Evolutionary conservation across 2,113 vertebrate genomes (phyloP).

Genomic region (Lonchura striata): DNA sequence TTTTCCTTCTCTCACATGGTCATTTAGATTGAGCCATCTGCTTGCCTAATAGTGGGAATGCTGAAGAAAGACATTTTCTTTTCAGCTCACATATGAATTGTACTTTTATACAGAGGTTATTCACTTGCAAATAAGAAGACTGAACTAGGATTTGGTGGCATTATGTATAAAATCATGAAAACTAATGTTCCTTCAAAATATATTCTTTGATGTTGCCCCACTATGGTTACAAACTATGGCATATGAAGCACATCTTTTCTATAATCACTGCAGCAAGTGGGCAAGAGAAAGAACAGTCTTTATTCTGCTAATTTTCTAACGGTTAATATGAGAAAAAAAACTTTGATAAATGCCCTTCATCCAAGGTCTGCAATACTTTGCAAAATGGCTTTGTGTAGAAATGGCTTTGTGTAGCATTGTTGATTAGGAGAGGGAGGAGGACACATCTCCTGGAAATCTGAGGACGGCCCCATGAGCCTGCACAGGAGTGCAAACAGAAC

Average conservation of each 20-base stretch:
- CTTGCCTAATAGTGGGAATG: background rate
- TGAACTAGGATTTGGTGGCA: background rate
- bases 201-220: background rate
- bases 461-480: background rate
- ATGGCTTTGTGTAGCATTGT: background rate
- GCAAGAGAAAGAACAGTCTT: background rate
- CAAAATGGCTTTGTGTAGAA: background rate
- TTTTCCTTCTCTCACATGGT: background rate
- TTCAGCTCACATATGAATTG: background rate
- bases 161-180: background rate
- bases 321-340: background rate
- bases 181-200: background rate
- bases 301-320: background rate
- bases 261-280: background rate
- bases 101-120: background rate
- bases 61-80: background rate
- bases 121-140: background rate
- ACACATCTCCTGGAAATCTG: background rate
- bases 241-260: background rate
- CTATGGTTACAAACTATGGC: background rate
- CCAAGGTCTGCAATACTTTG: background rate
- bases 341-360: background rate
- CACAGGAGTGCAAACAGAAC: background rate
- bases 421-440: background rate
- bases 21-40: slow-evolving; percentile 50